Conservation (phyloP, 2,888 invertebrate species). For the Habroteleia sp. region DNA sequence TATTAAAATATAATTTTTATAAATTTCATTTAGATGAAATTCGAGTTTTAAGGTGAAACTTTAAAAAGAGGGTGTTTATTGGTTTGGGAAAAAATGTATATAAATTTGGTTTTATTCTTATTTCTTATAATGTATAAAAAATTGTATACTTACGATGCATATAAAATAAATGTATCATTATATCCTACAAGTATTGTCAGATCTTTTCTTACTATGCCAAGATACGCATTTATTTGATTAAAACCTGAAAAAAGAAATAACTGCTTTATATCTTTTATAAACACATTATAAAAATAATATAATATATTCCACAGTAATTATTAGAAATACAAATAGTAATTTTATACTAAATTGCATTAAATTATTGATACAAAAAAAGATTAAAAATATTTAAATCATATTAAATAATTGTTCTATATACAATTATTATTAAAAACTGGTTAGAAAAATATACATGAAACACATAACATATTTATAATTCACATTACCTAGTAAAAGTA, state of each 20-base stretch:
- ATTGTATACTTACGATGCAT: slow-evolving; percentile 83
- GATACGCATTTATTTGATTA: slow-evolving; percentile 69
- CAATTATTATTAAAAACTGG: neutral
- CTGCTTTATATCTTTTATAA: too few species aligned
- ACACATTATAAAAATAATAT: slow-evolving; percentile 1
- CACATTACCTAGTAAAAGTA: slow-evolving; percentile 51
- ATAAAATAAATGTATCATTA: slow-evolving; percentile 82
- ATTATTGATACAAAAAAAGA: too few species aligned
- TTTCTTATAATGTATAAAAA: neutral
- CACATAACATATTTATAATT: neutral
- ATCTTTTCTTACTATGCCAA: slow-evolving; percentile 84
- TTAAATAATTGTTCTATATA: neutral
- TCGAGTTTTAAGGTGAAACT: too few species aligned
- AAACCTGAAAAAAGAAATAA: slow-evolving; percentile 64
- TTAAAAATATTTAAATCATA: too few species aligned
- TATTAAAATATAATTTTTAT: too few species aligned
- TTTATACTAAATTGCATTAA: too few species aligned
- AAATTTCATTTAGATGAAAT: too few species aligned
- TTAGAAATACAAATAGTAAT: too few species aligned
- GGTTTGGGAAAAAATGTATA: too few species aligned
- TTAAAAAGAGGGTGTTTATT: too few species aligned
- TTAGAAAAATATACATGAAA: neutral
- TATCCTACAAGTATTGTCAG: slow-evolving; percentile 83
- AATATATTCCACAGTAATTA: too few species aligned
- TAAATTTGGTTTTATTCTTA: too few species aligned